Conservation (phyloP, 2,113 vertebrate genomes). For the Neoarius graeffei region DNA sequence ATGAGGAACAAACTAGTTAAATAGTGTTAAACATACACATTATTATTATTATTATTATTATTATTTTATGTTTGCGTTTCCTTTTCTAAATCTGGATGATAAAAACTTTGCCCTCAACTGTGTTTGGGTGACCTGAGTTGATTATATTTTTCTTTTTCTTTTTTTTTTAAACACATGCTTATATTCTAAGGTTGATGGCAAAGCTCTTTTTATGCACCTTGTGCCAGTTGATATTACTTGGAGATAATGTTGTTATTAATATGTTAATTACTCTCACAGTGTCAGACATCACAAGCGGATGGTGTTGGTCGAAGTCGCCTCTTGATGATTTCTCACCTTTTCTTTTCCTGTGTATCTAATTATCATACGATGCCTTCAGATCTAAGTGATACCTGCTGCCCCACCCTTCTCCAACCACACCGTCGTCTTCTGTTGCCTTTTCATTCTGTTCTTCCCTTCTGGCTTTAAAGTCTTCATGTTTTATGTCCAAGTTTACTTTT, state of each 20-base stretch:
- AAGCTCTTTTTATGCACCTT: neutral
- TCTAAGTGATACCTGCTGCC: neutral
- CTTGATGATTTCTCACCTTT: conserved; percentile 23
- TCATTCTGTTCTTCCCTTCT: neutral
- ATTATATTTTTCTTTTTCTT: neutral
- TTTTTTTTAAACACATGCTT: neutral
- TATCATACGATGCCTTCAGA: neutral
- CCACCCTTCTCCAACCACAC: neutral
- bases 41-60: too few species aligned
- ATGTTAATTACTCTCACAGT: neutral
- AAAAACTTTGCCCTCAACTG: neutral
- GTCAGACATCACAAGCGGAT: neutral
- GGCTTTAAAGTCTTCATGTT: neutral
- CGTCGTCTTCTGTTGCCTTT: neutral
- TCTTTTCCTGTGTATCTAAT: conserved; percentile 20
- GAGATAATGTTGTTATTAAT: neutral
- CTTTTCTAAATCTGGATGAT: neutral
- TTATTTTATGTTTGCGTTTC: neutral
- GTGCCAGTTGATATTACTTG: neutral
- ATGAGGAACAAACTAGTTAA: neutral
- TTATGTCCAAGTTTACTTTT: conserved; percentile 21
- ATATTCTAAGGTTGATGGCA: conserved; percentile 16
- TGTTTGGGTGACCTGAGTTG: neutral
- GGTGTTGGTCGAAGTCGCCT: conserved; percentile 1
- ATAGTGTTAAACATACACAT: neutral